Evolutionary conservation across 1,140 invertebrate species (phyloP), one percentile per base, ranked within the genome.

Genomic region (Zaprionus nigranus): DNA sequence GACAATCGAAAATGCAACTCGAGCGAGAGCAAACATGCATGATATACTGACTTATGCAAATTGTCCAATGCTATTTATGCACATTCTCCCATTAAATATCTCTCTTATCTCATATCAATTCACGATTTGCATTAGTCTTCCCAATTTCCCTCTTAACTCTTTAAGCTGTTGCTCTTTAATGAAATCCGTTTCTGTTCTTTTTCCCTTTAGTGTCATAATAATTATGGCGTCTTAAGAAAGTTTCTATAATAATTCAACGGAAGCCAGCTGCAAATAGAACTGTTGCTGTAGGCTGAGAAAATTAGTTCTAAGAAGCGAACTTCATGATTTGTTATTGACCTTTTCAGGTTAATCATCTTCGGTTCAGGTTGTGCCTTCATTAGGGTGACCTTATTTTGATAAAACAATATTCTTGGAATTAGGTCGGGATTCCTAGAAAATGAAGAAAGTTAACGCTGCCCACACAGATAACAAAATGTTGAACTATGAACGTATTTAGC

Each of bases 391-490:
- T 22, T 11, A 34, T 2, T 34, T 36, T 54, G 34, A 54, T 54
- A 28, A 54, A 64, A 38, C 54, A 17, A 65, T 28, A 30, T 57
- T 36, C 36, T 15, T 57, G 53, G 38, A 56, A 65, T 65, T 30
- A n/a, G 22, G 22, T 5, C 12, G 11, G 26, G 15, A 54, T 15
- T 15, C 51, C 12, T 34, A 40, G 22, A 9, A 9, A 56, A 9
- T 15, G 4, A 40, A 56, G 15, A 5, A 24, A 54, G 17, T 28
- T 30, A 4, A 43, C 20, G 22, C 30, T 13, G 40, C 40, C 40
- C 15, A 43, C n/a, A 13, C n/a, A n/a, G n/a, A 6, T 7, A n/a
- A 0, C 1, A 7, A 43, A 43, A 17, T 6, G 40, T 17, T 43
- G 2, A 17, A 46, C 2, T 46, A 46, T 6, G 0, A 1, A 17